Evolutionary conservation across 1,140 invertebrate species (phyloP).

Genomic region (Trachelipus rathkii): DNA sequence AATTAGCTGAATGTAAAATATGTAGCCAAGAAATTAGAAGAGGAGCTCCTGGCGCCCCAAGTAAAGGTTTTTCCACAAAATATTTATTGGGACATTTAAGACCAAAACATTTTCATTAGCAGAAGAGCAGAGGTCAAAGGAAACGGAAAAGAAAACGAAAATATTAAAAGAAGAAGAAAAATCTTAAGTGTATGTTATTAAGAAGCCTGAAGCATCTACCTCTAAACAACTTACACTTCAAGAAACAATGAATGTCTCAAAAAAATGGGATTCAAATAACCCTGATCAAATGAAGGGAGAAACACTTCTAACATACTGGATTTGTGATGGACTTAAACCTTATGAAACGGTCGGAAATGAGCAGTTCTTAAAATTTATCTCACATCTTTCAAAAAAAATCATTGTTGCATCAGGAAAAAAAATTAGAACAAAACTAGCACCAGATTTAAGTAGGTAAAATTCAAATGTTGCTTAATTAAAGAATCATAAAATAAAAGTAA

Average conservation of each 20-base stretch:
- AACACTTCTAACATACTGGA: not conserved
- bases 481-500: not conserved
- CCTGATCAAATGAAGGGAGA: not conserved
- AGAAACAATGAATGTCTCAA: not conserved
- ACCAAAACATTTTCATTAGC: not conserved
- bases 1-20: not conserved
- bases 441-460: not conserved
- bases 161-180: not conserved
- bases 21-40: slow-evolving; percentile 2
- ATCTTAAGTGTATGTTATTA: not conserved
- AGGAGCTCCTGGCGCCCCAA: not conserved
- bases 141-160: not conserved
- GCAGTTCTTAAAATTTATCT: not conserved
- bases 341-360: not conserved
- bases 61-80: not conserved
- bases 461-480: slow-evolving; percentile 6
- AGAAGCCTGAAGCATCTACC: not conserved
- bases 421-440: not conserved
- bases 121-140: not conserved
- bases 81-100: not conserved
- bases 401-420: not conserved
- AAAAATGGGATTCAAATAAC: not conserved
- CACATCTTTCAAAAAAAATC: not conserved
- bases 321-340: not conserved
- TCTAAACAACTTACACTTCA: not conserved